A percentile compares a stretch with the other conserved stretches of the same genome.
phyloP scores from a whole-genome alignment of 2,888 invertebrate genomes.

The Hololepta plana region DNA sequence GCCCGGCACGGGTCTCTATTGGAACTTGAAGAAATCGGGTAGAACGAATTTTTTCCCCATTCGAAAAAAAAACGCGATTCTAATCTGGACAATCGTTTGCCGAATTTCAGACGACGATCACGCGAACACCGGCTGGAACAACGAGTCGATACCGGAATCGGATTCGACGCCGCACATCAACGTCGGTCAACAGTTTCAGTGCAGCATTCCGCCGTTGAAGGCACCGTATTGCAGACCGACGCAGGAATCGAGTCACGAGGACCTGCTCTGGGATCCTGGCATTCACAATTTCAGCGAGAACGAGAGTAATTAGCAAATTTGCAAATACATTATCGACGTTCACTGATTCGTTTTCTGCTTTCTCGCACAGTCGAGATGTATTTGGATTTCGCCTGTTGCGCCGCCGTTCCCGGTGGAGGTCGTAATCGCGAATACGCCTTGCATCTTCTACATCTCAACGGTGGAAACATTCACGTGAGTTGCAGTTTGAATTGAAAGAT shows the following conservation, averaged over 20 bases:
- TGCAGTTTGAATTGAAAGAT: too few relatives aligned
- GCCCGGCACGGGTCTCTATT: slow-evolving; percentile 70
- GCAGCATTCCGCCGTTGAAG: slow-evolving; percentile 45
- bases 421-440: slow-evolving; percentile 87
- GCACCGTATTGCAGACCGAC: slow-evolving; percentile 28
- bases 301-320: slow-evolving; percentile 39
- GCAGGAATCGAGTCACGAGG: slow-evolving; percentile 39
- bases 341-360: too few relatives aligned
- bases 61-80: too few relatives aligned
- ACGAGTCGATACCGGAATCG: slow-evolving; percentile 27
- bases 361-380: slow-evolving; percentile 64
- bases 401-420: slow-evolving; percentile 85
- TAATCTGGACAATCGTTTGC: too few relatives aligned
- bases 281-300: slow-evolving; percentile 53
- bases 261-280: slow-evolving; percentile 76
- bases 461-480: slow-evolving; percentile 70
- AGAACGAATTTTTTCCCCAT: too few relatives aligned
- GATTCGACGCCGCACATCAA: slow-evolving; percentile 63
- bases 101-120: slow-evolving; percentile 15
- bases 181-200: slow-evolving; percentile 75
- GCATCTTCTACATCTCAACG: slow-evolving; percentile 70
- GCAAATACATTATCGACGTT: slow-evolving; percentile 8
- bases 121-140: slow-evolving; percentile 18
- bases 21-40: slow-evolving; percentile 20
- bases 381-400: slow-evolving; percentile 89